These are phyloP conservation scores for Paguma larvata DNA, from an alignment of 2,797 vertebrate species.

Conservation along the genomic window DNA sequence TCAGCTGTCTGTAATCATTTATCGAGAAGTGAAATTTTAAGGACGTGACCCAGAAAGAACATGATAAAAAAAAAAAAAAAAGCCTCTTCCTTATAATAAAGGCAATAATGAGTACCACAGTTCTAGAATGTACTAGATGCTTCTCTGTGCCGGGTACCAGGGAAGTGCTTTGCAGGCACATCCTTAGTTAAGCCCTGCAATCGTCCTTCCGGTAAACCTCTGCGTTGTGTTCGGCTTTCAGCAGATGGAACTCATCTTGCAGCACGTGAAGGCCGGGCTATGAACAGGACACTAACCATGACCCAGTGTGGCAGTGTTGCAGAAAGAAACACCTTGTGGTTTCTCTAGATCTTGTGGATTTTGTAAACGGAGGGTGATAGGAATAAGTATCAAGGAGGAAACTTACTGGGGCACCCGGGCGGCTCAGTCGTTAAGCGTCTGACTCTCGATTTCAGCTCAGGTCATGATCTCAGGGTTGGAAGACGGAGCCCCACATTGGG, in stretches of 20 bases:
- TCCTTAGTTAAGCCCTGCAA: neutral
- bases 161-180: neutral
- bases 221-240: neutral
- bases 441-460: too few relatives aligned
- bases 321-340: neutral
- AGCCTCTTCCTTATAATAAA: neutral
- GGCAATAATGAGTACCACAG: neutral
- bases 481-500: too few relatives aligned
- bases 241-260: neutral
- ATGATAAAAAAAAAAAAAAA: neutral
- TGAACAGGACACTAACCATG: neutral
- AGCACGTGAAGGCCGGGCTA: neutral
- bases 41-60: slow-evolving; percentile 65
- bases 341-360: neutral
- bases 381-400: neutral
- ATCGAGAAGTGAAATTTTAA: slow-evolving; percentile 55
- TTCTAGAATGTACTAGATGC: neutral
- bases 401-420: neutral
- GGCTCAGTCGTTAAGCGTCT: too few relatives aligned
- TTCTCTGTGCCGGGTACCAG: neutral
- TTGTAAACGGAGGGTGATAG: accelerated
- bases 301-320: neutral
- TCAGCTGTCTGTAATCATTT: slow-evolving; percentile 69
- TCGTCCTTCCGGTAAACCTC: neutral
- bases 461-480: too few relatives aligned